Percentiles rank a stretch among this genome's conserved stretches.
Evolutionary conservation across 2,888 invertebrate genomes (phyloP).

Genomic region (Chalcis sispes): DNA sequence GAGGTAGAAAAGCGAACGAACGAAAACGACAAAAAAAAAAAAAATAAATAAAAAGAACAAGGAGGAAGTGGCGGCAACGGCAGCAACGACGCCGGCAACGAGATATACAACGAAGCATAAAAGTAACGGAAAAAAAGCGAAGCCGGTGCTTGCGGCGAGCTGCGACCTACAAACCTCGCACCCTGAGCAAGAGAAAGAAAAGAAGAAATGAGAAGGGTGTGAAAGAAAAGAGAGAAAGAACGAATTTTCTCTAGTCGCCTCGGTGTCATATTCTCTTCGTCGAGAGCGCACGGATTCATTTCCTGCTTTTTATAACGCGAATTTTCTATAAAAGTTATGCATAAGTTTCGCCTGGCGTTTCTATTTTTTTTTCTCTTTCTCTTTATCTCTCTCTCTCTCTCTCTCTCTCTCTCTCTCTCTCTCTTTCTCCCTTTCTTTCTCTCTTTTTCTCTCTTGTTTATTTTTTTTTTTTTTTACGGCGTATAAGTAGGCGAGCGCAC

Average conservation of each 20-base stretch:
- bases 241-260: not conserved
- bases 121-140: not conserved
- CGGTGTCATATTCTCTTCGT: slow-evolving; percentile 13
- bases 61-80: not conserved
- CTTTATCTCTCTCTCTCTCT: not conserved
- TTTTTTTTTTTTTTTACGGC: not conserved
- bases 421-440: not conserved
- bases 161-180: slow-evolving; percentile 38
- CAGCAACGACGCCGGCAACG: not conserved
- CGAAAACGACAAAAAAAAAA: not conserved
- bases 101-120: not conserved
- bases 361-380: slow-evolving; percentile 5
- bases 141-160: slow-evolving; percentile 6
- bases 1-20: not conserved
- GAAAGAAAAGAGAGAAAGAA: not conserved
- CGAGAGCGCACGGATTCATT: slow-evolving; percentile 35
- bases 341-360: slow-evolving; percentile 9
- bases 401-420: not conserved
- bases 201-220: not conserved
- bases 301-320: slow-evolving; percentile 40
- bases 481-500: not conserved
- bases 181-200: too few relatives aligned
- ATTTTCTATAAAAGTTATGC: slow-evolving; percentile 44
- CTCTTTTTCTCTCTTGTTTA: not conserved
- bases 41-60: not conserved